Percentiles rank a stretch among this genome's conserved stretches.
Conservation (phyloP, 2,113 vertebrate genomes). For the Neopipo cinnamomea region DNA sequence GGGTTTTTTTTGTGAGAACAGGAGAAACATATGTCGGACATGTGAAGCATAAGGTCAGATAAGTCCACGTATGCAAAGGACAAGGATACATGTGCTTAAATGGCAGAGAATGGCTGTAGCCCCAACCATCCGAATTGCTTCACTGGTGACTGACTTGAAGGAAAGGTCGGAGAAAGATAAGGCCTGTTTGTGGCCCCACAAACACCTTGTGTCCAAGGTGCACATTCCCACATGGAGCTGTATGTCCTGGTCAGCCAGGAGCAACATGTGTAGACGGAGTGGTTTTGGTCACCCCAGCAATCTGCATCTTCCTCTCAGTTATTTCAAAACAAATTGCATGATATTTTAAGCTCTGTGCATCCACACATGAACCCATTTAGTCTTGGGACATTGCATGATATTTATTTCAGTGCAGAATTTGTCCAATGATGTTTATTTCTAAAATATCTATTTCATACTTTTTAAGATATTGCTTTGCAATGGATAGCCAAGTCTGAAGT, state of each 20-base stretch:
- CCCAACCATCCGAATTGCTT: not conserved
- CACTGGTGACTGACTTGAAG: not conserved
- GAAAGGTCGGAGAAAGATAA: not conserved
- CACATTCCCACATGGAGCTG: not conserved
- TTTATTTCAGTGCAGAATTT: not conserved
- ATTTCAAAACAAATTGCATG: not conserved
- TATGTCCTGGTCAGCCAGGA: not conserved
- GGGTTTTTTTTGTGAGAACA: not conserved
- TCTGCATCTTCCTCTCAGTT: not conserved
- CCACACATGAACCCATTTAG: not conserved
- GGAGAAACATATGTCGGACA: rapidly evolving
- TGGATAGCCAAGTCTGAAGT: not conserved
- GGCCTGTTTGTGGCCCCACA: not conserved
- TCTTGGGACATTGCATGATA: not conserved
- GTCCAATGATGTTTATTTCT: not conserved
- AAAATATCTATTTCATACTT: not conserved
- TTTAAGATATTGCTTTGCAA: not conserved
- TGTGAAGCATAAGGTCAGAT: not conserved
- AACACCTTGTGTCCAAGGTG: not conserved
- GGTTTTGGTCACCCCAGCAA: not conserved
- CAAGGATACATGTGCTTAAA: not conserved
- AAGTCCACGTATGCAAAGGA: not conserved
- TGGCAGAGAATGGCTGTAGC: not conserved
- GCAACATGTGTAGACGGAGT: not conserved
- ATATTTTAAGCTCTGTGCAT: not conserved